Evolutionary conservation across 30 jellyfish, hydroid and myxozoan species (phyloP), one percentile per base, ranked within the genome.

Genomic region (Aurelia coerulea): DNA sequence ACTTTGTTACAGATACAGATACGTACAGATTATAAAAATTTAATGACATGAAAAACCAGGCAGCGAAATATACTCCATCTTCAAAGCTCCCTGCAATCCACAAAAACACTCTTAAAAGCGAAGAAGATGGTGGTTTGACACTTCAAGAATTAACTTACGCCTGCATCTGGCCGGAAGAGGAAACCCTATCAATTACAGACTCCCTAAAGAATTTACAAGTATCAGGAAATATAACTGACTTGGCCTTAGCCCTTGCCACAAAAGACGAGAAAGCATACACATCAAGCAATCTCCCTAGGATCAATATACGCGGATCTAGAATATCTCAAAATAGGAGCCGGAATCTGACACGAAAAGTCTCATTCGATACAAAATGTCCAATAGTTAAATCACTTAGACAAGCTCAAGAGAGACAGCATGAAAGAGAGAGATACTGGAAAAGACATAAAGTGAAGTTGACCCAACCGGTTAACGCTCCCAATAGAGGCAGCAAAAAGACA

Each of bases 391-490:
- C 85, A 2, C 72, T 74, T 17, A 7, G 85, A 19, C 52, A 52
- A 74, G 85, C 56, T 13, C 33, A 49, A 34, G 85, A 74, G 15
- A 64, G 46, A 52, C 79, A 78, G 53, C 23, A 59, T 51, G 89
- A 78, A 49, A 37, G 89, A 49, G 89, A 78, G 60, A 39, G 89
- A 29, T 78, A 62, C 65, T 78, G 89, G 89, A 31, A 59, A 0
- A 62, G 69, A 62, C 17, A 63, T 18, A n/a, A 37, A 31, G 7
- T n/a, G 29, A 58, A 62, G 4, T 35, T 33, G 12, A 35, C 73
- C 39, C 67, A 78, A 53, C 34, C 16, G 33, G 58, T 74, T 32
- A 46, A 46, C 13, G 0, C 56, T 46, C 56, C 56, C 56, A 6
- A 6, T 6, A 19, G 37, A 74, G 37, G 56, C 34, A 18, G 65